Conservation (phyloP, 2,797 vertebrate genomes). For the Saxicola maurus region DNA sequence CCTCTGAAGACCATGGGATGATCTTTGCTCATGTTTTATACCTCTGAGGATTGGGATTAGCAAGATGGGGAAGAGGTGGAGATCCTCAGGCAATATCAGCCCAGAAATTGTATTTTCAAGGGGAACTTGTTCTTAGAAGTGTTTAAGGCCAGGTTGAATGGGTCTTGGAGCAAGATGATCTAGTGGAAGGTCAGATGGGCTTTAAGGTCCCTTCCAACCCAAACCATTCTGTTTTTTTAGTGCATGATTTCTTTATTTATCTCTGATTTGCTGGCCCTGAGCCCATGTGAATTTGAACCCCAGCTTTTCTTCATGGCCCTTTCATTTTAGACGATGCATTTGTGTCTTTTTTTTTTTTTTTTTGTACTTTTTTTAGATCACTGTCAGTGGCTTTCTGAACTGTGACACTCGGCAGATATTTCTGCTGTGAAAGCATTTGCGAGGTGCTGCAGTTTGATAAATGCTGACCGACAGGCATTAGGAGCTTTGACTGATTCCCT, state of each 20-base stretch:
- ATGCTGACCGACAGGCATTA: constrained; percentile 16
- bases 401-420: constrained; percentile 53
- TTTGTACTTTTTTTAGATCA: constrained; percentile 12
- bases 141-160: neutral
- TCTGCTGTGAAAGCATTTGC: constrained; percentile 19
- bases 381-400: constrained; percentile 15
- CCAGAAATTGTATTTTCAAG: neutral
- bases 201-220: neutral
- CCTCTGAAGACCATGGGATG: neutral
- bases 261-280: neutral
- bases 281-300: rapidly evolving
- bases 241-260: neutral
- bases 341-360: neutral
- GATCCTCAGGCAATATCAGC: neutral
- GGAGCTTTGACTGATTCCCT: constrained; percentile 17
- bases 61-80: neutral
- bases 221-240: neutral
- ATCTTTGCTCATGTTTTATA: neutral
- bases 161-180: neutral
- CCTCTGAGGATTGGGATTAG: neutral
- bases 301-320: neutral
- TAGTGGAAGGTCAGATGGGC: neutral
- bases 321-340: neutral
- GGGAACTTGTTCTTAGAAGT: neutral
- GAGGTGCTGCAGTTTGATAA: constrained; percentile 15